A percentile compares a stretch with the other conserved stretches of the same genome.
These are phyloP conservation scores for Drosophila suboccidentalis DNA, from an alignment of 2,888 invertebrate species.

Conservation along the genomic window DNA sequence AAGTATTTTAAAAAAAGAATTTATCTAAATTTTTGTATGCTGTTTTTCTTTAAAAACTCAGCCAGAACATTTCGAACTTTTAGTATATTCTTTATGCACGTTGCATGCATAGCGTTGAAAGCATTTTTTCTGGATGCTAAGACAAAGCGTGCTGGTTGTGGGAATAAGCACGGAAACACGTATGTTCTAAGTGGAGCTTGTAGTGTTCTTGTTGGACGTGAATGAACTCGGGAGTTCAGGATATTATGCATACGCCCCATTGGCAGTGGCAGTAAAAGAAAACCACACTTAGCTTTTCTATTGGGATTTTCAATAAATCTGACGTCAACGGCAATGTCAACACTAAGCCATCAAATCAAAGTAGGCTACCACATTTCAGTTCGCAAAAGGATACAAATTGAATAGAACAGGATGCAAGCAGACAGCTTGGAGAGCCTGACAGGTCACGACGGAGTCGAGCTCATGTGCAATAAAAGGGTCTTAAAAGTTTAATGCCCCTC, in stretches of 20 bases:
- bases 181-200: constrained; percentile 12
- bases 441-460: constrained; percentile 27
- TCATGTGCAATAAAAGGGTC: constrained; percentile 76
- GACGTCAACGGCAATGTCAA: constrained; percentile 60
- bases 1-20: too few relatives aligned
- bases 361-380: constrained; percentile 27
- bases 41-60: too few relatives aligned
- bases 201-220: constrained; percentile 29
- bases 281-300: constrained; percentile 10
- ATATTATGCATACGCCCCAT: constrained; percentile 51
- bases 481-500: constrained; percentile 77
- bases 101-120: constrained; percentile 17
- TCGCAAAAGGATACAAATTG: constrained; percentile 61
- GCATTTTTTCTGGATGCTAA: constrained; percentile 14
- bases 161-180: constrained; percentile 2
- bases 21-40: too few relatives aligned
- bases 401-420: constrained; percentile 45
- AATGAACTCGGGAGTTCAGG: constrained; percentile 44
- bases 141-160: constrained; percentile 29
- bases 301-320: constrained; percentile 65
- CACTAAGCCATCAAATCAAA: constrained; percentile 69
- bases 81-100: constrained; percentile 21
- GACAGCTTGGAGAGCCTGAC: constrained; percentile 35
- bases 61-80: not conserved
- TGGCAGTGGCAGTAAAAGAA: constrained; percentile 14